Conservation (phyloP, 2,797 vertebrate species). For the Hippoglossus hippoglossus region DNA sequence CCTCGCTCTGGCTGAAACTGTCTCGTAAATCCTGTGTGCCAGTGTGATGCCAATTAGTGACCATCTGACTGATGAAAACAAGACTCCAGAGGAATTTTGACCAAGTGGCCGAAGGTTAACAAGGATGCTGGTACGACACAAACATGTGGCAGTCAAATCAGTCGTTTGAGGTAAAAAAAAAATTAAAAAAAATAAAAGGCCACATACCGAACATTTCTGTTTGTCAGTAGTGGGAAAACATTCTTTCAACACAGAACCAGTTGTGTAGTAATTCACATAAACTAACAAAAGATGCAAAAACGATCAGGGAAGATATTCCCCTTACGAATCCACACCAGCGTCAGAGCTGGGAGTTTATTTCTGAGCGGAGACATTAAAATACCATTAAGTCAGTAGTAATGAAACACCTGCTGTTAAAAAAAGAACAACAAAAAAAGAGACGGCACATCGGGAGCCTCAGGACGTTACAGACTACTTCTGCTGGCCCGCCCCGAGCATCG, state of each 20-base stretch:
- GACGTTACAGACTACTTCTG: conserved; percentile 51
- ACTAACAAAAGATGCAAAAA: conserved; percentile 6
- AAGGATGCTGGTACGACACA: conserved; percentile 29
- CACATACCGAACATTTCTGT: conserved; percentile 18
- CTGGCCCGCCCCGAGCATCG: conserved; percentile 37
- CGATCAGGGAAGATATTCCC: background rate
- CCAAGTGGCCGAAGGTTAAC: conserved; percentile 58
- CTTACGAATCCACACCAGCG: conserved; percentile 15
- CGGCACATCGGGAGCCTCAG: conserved; percentile 35
- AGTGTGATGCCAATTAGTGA: conserved; percentile 78
- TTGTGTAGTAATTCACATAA: conserved; percentile 11
- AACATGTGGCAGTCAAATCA: conserved; percentile 18
- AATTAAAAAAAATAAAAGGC: background rate
- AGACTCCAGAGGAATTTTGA: conserved; percentile 61
- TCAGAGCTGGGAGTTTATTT: conserved; percentile 29
- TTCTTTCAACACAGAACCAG: conserved; percentile 1
- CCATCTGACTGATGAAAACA: conserved; percentile 67
- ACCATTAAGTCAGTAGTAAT: conserved; percentile 51
- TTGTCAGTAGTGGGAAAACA: background rate
- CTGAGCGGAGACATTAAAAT: conserved; percentile 51
- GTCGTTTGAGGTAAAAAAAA: conserved; percentile 18
- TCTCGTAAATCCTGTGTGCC: conserved; percentile 71
- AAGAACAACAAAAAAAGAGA: conserved; percentile 25
- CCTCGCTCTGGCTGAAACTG: conserved; percentile 49
- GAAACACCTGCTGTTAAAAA: conserved; percentile 52